Percentiles rank a stretch among this genome's conserved stretches.
These are phyloP conservation scores for Nasonia vitripennis DNA, from an alignment of 1,140 invertebrate species.

Conservation along the genomic window DNA sequence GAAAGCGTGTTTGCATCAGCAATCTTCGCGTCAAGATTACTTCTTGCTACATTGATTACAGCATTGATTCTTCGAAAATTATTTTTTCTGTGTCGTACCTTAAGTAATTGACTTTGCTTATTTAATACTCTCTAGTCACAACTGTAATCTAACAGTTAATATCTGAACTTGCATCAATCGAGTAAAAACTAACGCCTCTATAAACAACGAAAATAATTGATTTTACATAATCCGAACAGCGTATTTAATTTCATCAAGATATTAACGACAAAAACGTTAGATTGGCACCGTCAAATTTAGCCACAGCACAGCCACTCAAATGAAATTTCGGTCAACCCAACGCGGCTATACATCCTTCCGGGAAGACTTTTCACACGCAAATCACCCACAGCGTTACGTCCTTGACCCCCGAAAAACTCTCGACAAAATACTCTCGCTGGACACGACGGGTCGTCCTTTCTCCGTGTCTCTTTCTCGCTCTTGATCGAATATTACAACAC, in stretches of 20 bases:
- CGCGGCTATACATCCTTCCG: neutral
- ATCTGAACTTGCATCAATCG: conserved; percentile 38
- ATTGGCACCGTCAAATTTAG: neutral
- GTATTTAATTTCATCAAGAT: neutral
- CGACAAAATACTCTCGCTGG: neutral
- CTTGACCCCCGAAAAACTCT: neutral
- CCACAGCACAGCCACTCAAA: neutral
- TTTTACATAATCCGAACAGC: neutral
- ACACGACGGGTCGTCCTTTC: neutral
- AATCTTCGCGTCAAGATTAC: too few species aligned
- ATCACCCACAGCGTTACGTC: neutral
- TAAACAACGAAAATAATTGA: neutral
- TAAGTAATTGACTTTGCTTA: conserved; percentile 1
- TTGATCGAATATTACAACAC: neutral
- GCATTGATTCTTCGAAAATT: neutral
- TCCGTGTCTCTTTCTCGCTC: neutral
- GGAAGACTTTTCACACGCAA: neutral
- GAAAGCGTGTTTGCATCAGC: neutral
- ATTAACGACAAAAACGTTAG: neutral
- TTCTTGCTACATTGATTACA: too few species aligned
- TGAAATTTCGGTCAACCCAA: neutral
- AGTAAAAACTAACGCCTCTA: neutral
- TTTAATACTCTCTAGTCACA: neutral
- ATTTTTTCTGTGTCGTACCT: neutral
- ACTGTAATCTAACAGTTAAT: neutral